A percentile compares a stretch with the other conserved stretches of the same genome.
Conservation (phyloP, 2,113 vertebrate genomes). For the Arenaria interpres region DNA sequence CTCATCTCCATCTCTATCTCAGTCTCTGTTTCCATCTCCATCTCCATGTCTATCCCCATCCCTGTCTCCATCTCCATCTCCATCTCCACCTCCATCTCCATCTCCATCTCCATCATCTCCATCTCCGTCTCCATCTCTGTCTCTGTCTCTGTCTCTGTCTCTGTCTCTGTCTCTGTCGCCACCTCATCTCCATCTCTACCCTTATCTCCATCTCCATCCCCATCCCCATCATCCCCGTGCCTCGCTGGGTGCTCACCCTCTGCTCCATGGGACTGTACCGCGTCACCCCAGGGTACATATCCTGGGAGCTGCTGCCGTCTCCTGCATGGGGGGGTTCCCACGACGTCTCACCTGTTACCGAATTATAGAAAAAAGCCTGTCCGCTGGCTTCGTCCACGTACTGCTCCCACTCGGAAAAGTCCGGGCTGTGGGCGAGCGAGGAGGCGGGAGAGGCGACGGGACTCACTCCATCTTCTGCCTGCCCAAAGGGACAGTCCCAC, state of each 20-base stretch:
- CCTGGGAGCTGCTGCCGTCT: constrained; percentile 33
- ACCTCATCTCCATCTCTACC: accelerated
- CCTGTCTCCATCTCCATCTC: neutral
- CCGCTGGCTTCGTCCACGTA: constrained; percentile 85
- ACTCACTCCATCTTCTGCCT: constrained; percentile 52
- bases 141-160: too few relatives aligned
- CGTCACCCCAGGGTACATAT: constrained; percentile 21
- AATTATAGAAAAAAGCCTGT: constrained; percentile 88
- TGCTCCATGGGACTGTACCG: neutral
- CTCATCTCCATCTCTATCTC: too few relatives aligned
- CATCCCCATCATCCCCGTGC: accelerated
- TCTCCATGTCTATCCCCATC: too few relatives aligned
- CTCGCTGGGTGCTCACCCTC: constrained; percentile 64
- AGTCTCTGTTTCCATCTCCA: too few relatives aligned
- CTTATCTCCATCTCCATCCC: too few relatives aligned
- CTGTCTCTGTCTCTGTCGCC: too few relatives aligned
- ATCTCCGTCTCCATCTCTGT: neutral
- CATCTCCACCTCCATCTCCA: too few relatives aligned
- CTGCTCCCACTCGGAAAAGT: constrained; percentile 81
- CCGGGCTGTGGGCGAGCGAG: constrained; percentile 51
- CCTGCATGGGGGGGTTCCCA: constrained; percentile 82
- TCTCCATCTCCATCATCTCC: too few relatives aligned
- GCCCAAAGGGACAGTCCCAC: constrained; percentile 89
- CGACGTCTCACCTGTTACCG: constrained; percentile 86
- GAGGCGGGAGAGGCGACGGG: constrained; percentile 8